Base-by-base conservation (phyloP, 2,888 invertebrate genomes). In the Drosophila incognita region DNA sequence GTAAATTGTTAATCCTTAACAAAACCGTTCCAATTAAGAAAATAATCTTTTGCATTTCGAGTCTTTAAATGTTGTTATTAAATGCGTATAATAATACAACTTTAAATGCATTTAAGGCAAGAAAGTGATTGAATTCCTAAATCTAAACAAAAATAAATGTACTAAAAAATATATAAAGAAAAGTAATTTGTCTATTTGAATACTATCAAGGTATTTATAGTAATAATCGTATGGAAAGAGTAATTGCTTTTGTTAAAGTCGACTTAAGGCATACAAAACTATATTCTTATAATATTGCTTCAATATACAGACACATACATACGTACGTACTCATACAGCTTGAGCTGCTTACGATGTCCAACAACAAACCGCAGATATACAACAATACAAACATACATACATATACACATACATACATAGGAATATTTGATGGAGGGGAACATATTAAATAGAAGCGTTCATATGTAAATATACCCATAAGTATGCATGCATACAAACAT, bases 291-390 rank as follows among this genome's bases (percentile, higher is more conserved):
- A 18, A 58, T 38, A 51, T 27, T 33, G 31, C 48, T 36, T 13
- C 3, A 35, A 56, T 31, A 31, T 27, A 38, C 36, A 15, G 24
- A 18, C 11, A 33, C 15, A 58, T 18, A 54, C 52, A 24, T 13
- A 54, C 52, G 24, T 13, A 54, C 60, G 42, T 51, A 64, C 40
- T 10, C 42, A 59, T 42, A 58, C 62, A 40, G 24, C 13, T 42
- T 27, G 40, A 69, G 38, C 61, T 78, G 56, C 69, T 80, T 72
- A 79, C 76, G 83, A 81, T 64, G 69, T 66, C 76, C 66, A 67
- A 62, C 70, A 67, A 31, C 63, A 56, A 64, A 11, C 72, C 69
- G 29, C 60, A 61, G 13, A 15, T 46, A 15, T 24, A 2, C 1
- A 38, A 10, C 36, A 46, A 58, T 49, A 60, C 42, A 69, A 35